Percentiles rank a stretch among this genome's conserved stretches.
Evolutionary conservation across 2,888 invertebrate species (phyloP).

Genomic region (Atrina japonica): DNA sequence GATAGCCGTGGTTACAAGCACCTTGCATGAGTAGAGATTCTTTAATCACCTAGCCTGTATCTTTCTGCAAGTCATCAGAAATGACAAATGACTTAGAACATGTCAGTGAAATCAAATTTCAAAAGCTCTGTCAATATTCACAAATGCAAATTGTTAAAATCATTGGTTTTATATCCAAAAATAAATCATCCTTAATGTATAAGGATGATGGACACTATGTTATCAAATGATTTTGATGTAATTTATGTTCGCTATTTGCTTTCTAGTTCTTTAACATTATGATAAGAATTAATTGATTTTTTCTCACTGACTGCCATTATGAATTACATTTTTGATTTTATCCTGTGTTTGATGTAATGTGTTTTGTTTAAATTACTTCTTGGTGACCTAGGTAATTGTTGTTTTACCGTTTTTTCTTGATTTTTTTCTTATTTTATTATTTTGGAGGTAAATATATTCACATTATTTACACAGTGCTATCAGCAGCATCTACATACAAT

Average conservation of each 20-base stretch:
- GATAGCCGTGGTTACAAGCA: too few relatives aligned
- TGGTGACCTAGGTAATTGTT: too few relatives aligned
- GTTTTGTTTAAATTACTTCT: too few relatives aligned
- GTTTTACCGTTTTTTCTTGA: too few relatives aligned
- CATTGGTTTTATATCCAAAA: conserved; percentile 36
- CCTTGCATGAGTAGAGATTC: conserved; percentile 17
- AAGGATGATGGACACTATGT: conserved; percentile 44
- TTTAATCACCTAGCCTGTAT: conserved; percentile 29
- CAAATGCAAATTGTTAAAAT: conserved; percentile 28
- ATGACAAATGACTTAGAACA: conserved; percentile 39
- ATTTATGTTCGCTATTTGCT: conserved; percentile 26
- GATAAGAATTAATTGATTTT: conserved; percentile 30
- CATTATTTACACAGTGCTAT: too few relatives aligned
- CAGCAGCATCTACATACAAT: too few relatives aligned
- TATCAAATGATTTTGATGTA: conserved; percentile 38
- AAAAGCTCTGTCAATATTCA: conserved; percentile 49
- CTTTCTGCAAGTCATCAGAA: conserved; percentile 21
- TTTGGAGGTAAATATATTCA: too few relatives aligned
- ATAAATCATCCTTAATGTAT: conserved; percentile 45
- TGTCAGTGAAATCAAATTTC: conserved; percentile 48
- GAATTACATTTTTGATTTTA: too few relatives aligned
- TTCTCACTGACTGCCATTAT: conserved; percentile 1
- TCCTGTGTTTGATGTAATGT: too few relatives aligned
- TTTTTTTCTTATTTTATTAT: too few relatives aligned
- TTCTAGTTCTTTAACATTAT: conserved; percentile 17